A percentile compares a stretch with the other conserved stretches of the same genome.
Conservation (phyloP, 1,140 invertebrate genomes). For the Drosophila pachea region DNA sequence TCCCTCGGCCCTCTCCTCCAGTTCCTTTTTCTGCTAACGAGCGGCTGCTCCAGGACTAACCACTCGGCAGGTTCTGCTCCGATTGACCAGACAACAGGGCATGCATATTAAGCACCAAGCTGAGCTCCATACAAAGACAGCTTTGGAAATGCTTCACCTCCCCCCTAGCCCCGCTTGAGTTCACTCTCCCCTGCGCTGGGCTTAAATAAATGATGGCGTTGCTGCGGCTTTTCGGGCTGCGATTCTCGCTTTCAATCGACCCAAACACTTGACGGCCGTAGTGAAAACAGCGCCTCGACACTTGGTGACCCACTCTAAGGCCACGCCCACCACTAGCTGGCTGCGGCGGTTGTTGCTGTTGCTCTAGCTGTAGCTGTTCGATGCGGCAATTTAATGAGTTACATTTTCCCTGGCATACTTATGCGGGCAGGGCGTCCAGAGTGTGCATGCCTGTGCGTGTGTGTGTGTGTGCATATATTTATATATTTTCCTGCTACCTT, state of each 20-base stretch:
- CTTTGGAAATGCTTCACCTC: conserved; percentile 2
- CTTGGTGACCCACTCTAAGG: conserved; percentile 7
- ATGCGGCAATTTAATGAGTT: conserved; percentile 57
- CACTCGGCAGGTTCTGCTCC: conserved; percentile 57
- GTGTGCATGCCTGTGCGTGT: too few relatives aligned
- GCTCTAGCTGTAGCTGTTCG: conserved; percentile 1
- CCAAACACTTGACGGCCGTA: conserved; percentile 40
- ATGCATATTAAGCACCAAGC: conserved; percentile 64
- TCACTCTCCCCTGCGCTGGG: background rate
- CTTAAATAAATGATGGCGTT: conserved; percentile 72
- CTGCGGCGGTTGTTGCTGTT: background rate
- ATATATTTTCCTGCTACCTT: background rate
- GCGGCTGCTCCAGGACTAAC: conserved; percentile 40
- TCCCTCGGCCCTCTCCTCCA: background rate
- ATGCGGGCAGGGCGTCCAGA: conserved; percentile 10
- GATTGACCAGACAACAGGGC: conserved; percentile 72
- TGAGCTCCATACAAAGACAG: conserved; percentile 18
- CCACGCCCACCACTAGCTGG: too few relatives aligned
- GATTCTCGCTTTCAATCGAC: conserved; percentile 53
- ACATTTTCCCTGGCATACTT: conserved; percentile 37
- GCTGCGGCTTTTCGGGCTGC: conserved; percentile 54
- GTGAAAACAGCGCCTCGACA: conserved; percentile 35
- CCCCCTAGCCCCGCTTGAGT: background rate
- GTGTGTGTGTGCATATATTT: background rate
- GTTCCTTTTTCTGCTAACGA: conserved; percentile 50